A percentile compares a stretch with the other conserved stretches of the same genome.
These are phyloP conservation scores for Anthonomus grandis DNA, from an alignment of 1,140 invertebrate genomes.

Conservation along the genomic window DNA sequence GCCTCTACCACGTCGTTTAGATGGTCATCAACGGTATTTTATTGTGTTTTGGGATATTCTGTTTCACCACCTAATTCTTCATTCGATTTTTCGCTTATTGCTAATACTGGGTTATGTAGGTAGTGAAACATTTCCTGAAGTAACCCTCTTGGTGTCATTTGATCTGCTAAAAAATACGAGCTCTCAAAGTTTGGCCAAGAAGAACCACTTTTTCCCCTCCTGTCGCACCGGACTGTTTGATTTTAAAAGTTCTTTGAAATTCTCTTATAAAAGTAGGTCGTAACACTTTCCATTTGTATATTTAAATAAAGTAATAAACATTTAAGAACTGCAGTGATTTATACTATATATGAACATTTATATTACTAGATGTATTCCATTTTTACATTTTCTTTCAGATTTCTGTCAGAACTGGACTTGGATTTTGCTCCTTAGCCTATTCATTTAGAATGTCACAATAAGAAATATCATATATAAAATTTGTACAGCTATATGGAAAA, in stretches of 20 bases:
- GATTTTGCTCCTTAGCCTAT: too few species aligned
- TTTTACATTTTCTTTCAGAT: too few species aligned
- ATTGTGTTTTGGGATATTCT: neutral
- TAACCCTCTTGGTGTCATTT: constrained; percentile 13
- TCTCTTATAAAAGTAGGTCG: constrained; percentile 9
- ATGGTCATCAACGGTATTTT: neutral
- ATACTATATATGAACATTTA: too few species aligned
- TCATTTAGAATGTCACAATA: too few species aligned
- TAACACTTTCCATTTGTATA: constrained; percentile 5
- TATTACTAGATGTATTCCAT: too few species aligned
- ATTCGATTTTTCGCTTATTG: neutral
- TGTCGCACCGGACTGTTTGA: constrained; percentile 14
- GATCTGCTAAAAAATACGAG: constrained; percentile 12
- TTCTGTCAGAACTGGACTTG: too few species aligned
- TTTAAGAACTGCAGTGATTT: too few species aligned
- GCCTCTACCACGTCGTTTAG: too few species aligned
- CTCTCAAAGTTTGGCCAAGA: constrained; percentile 15
- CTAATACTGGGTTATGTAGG: neutral
- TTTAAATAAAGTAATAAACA: too few species aligned
- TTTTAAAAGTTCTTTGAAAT: constrained; percentile 12
- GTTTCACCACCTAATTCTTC: too few species aligned
- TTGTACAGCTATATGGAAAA: too few species aligned
- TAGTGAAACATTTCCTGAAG: constrained; percentile 14
- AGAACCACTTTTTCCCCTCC: constrained; percentile 10
- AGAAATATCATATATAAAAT: too few species aligned